Base-by-base conservation (phyloP, 2,888 invertebrate species). In the Chloroclystis v-ata region DNA sequence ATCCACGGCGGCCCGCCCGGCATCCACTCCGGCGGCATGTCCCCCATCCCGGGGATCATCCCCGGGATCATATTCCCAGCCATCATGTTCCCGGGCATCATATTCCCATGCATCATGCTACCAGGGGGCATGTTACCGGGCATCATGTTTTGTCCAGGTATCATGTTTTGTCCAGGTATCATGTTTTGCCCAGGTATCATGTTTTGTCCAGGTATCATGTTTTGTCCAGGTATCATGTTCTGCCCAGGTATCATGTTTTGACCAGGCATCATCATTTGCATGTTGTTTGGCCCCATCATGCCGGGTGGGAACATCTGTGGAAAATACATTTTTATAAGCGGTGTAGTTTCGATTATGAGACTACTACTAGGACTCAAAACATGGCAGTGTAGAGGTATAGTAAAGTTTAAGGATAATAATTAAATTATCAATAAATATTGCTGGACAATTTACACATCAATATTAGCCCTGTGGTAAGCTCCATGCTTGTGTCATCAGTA, bases 271-370 rank as follows among this genome's bases (percentile, higher is more conserved):
- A 69, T 56, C 30, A 62, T 64, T 1, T 55, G 57, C 53, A 57
- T 57, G 41, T 48, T 57, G 49, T 53, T 55, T 6, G 55, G 28
- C 42, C 54, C 65, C 55, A 80, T 68, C 70, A 84, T 75, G 12
- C 80, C 72, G 14, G 77, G 76, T 0, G 76, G 78, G 54, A 77
- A 84, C 80, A 85, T 83, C 77, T 82, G 69, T 44, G 52, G 20
- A 5, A 20, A 5, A 20, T 20, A 20, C n/a, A n/a, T n/a, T n/a
- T n/a, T n/a, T n/a, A n/a, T n/a, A n/a, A n/a, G n/a, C n/a, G n/a
- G n/a, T n/a, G n/a, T n/a, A n/a, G n/a, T n/a, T n/a, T n/a, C n/a
- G n/a, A n/a, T n/a, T n/a, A n/a, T n/a, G n/a, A n/a, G n/a, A n/a
- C n/a, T n/a, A n/a, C n/a, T n/a, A n/a, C n/a, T n/a, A n/a, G n/a